Evolutionary conservation across 2,113 vertebrate species (phyloP), one percentile per base, ranked within the genome.

Genomic region (Sturnus vulgaris): DNA sequence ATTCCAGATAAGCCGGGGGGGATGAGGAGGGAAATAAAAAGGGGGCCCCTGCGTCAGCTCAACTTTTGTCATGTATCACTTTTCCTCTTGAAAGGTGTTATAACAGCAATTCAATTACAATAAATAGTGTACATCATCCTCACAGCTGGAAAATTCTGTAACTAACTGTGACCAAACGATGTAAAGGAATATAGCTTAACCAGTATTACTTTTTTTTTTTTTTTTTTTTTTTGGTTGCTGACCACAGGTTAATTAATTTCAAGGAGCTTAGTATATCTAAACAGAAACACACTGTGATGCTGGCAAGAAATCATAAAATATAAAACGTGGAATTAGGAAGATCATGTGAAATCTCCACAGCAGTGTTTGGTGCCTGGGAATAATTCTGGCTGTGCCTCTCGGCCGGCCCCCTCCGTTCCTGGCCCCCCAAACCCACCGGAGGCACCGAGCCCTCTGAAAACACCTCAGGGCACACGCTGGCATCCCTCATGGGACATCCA

Each of bases 21-120:
- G 12, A 9, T 12, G 27, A 9, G n/a, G 22, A 6, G 20, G 3
- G 11, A 44, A 37, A 76, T 76, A 22, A 90, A 90, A 90, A 44
- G 47, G 46, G 46, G 37, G 20, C 3, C 63, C 63, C 66, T 5
- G 7, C 18, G 2, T 7, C 80, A 53, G 81, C 56, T 87, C 90
- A 92, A 96, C 94, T 96, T 97, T 97, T 92, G 90, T 82, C 95
- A 76, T 91, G 94, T 96, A 96, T 90, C 93, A 91, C 73, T 96
- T 95, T 95, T 95, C 96, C 90, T 92, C 91, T 95, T 96, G 96
- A 97, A 98, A 98, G 97, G 97, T 98, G 98, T 97, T 97, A 97
- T 92, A 97, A 97, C 97, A 97, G 97, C 98, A 97, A 97, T 97
- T 98, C 98, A 98, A 97, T 98, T 97, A 97, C 94, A 94, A 92